These are phyloP conservation scores for Anniella stebbinsi DNA, from an alignment of 2,797 vertebrate genomes.

Conservation along the genomic window DNA sequence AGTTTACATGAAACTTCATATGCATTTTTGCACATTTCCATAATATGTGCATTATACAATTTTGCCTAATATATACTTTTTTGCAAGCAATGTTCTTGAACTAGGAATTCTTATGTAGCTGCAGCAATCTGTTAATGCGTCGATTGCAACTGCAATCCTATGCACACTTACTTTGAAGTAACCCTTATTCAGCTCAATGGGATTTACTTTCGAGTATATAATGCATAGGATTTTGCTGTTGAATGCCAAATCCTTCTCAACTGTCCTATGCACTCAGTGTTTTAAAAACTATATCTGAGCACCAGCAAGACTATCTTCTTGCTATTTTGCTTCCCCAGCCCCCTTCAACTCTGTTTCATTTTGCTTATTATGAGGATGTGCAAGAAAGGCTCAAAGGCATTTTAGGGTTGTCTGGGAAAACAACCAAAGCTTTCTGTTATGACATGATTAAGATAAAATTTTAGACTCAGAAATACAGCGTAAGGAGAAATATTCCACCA, in stretches of 20 bases:
- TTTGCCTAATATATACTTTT: too few relatives aligned
- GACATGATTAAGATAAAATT: background rate
- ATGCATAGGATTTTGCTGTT: background rate
- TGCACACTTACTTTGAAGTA: background rate
- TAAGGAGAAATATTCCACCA: slow-evolving; percentile 63
- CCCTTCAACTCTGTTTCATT: background rate
- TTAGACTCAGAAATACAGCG: background rate
- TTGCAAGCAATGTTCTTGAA: too few relatives aligned
- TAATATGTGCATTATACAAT: too few relatives aligned
- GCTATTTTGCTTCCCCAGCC: too few relatives aligned
- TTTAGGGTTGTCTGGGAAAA: background rate
- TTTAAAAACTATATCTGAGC: background rate
- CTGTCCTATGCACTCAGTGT: background rate
- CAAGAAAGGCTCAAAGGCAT: background rate
- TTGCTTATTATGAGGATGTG: background rate
- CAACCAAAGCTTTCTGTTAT: background rate
- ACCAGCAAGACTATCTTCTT: background rate
- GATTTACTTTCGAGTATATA: background rate
- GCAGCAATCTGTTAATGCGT: background rate
- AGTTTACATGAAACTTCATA: too few relatives aligned
- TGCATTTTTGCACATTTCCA: too few relatives aligned
- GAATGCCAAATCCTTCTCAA: background rate
- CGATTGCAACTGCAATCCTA: background rate
- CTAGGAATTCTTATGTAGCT: background rate
- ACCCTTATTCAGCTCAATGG: background rate